Base-by-base conservation (phyloP, 2,113 vertebrate genomes). In the Urocolius indicus region DNA sequence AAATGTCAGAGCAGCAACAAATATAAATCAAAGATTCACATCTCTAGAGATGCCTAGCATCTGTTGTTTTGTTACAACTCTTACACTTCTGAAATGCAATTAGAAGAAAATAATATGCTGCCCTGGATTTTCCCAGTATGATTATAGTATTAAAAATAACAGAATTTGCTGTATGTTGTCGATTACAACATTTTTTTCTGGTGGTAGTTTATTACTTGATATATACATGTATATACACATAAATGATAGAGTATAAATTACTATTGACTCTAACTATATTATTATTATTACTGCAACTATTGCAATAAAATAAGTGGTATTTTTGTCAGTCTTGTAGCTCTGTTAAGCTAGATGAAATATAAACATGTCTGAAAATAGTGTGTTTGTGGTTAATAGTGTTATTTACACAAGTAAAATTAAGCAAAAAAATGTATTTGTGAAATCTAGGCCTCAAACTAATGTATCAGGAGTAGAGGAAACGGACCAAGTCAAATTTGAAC, bases 11-110 rank as follows among this genome's bases (percentile, higher is more conserved):
- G 54, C 58, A 69, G 82, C 73, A 95, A 89, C 87, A 92, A 94
- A 92, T 94, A 83, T 48, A 95, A 93, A 96, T 82, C n/a, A 85
- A 92, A 78, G 69, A 75, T 78, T 69, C 74, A 30, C 54, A 36
- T 92, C 74, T 93, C 83, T 78, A 82, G 63, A 0, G 8, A 68
- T 84, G 79, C 68, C 63, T 80, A 81, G 11, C 88, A 96, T 96
- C 95, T 96, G 92, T 82, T 95, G 76, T 96, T 94, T 94, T 95
- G 57, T 84, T 96, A 72, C 57, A 90, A 78, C 36, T 52, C 34
- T 55, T 78, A 51, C 75, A 84, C 18, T 86, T 78, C 88, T 3
- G 32, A 95, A 89, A 90, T 41, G 23, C 11, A 95, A 90, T 93
- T 95, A 93, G 52, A 90, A 77, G 38, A 88, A 92, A 95, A 88